Conservation (phyloP, 2,113 vertebrate genomes). For the Columbina picui region DNA sequence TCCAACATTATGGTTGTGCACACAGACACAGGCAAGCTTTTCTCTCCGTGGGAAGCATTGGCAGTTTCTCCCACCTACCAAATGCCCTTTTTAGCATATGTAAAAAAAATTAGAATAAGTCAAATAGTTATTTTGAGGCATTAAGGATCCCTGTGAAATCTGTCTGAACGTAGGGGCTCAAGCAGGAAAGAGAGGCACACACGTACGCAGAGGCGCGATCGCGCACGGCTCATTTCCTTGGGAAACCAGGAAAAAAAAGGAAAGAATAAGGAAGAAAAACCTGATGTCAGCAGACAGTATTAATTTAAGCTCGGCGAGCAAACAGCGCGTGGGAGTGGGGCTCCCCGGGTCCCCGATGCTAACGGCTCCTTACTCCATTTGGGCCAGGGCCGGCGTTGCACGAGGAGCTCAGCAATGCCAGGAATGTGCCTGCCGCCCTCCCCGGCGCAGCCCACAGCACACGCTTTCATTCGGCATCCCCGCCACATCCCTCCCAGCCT, state of each 20-base stretch:
- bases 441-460: not conserved
- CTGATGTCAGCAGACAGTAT: slow-evolving; percentile 46
- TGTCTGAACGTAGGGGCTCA: not conserved
- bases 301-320: slow-evolving; percentile 30
- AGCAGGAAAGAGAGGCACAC: not conserved
- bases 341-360: slow-evolving; percentile 24
- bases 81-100: rapidly evolving
- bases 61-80: not conserved
- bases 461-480: slow-evolving; percentile 32
- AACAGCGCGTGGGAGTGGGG: slow-evolving; percentile 4
- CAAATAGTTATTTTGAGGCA: not conserved
- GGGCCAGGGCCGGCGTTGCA: not conserved
- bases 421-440: slow-evolving; percentile 53
- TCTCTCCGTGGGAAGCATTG: rapidly evolving
- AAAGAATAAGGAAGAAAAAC: not conserved
- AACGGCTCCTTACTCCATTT: slow-evolving; percentile 4
- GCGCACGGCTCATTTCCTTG: not conserved
- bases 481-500: slow-evolving; percentile 1
- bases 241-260: not conserved
- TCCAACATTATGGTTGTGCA: rapidly evolving
- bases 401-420: slow-evolving; percentile 57
- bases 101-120: not conserved
- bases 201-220: not conserved
- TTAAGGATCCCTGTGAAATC: not conserved
- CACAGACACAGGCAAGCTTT: rapidly evolving